Conservation (phyloP, 2,113 vertebrate genomes). For the Upupa epops region DNA sequence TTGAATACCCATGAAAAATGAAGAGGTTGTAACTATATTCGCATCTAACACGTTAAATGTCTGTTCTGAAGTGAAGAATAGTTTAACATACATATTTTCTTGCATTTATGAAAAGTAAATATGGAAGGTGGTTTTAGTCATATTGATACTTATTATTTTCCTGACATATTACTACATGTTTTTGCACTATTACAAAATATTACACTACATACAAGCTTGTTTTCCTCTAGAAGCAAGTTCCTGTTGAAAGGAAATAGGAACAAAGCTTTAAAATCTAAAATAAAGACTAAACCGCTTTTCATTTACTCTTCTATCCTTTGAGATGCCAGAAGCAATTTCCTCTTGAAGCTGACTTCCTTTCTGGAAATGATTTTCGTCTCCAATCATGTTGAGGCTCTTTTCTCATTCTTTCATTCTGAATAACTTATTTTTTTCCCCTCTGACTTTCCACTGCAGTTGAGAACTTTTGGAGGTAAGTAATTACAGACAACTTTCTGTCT, state of each 20-base stretch:
- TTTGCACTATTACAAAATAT: background rate
- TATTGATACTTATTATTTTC: background rate
- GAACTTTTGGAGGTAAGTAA: conserved; percentile 65
- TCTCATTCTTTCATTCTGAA: conserved; percentile 59
- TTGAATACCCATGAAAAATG: background rate
- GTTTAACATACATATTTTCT: background rate
- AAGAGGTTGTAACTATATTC: background rate
- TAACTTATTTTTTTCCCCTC: conserved; percentile 26
- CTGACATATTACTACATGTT: background rate
- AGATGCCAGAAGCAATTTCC: conserved; percentile 75
- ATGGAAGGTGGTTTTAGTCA: background rate
- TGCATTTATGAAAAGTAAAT: background rate
- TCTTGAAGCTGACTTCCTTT: conserved; percentile 77
- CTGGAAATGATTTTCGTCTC: conserved; percentile 78
- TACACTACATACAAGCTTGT: background rate
- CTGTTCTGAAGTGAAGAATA: background rate
- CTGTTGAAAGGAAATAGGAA: conserved; percentile 54
- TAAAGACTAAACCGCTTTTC: conserved; percentile 56
- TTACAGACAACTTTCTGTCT: conserved; percentile 46
- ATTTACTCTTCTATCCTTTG: conserved; percentile 68
- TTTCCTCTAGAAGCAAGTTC: background rate
- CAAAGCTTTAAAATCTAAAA: conserved; percentile 49
- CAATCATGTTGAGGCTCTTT: conserved; percentile 65
- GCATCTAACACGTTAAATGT: background rate
- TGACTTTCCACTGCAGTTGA: conserved; percentile 19